phyloP scores from a whole-genome alignment of 2,113 vertebrate species.

The Empidonax traillii region DNA sequence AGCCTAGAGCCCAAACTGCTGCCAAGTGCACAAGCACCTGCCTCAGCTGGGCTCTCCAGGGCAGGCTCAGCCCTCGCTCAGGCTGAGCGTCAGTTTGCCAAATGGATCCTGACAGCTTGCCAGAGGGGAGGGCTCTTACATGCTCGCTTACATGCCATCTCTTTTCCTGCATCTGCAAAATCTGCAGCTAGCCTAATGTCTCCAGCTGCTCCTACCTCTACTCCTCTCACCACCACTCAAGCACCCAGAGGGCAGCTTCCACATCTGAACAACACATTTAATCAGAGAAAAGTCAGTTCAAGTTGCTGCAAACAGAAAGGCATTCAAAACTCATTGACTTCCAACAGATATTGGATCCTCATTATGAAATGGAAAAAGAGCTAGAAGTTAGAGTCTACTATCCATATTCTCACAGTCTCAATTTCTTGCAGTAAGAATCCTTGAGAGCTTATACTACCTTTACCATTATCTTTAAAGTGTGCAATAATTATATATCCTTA shows the following conservation, averaged over 20 bases:
- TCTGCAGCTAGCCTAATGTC: not conserved
- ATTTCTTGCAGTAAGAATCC: rapidly evolving
- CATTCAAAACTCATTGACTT: not conserved
- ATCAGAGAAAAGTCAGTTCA: not conserved
- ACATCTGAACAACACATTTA: not conserved
- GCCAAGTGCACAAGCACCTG: not conserved
- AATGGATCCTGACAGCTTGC: not conserved
- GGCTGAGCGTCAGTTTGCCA: not conserved
- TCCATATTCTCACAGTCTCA: not conserved
- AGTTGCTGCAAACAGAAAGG: not conserved
- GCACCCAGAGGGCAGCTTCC: not conserved
- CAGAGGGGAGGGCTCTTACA: not conserved
- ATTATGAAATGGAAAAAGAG: not conserved
- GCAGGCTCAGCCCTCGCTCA: not conserved
- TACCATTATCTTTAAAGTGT: not conserved
- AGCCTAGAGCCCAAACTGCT: not conserved
- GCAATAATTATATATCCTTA: not conserved
- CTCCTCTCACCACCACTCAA: rapidly evolving
- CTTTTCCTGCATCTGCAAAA: not conserved
- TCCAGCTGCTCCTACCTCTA: not conserved
- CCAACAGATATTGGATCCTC: not conserved
- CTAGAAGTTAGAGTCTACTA: not conserved
- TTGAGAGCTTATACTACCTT: not conserved
- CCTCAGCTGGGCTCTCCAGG: not conserved
- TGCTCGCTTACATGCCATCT: not conserved